Evolutionary conservation across 2,113 vertebrate species (phyloP).

Genomic region (Bufo bufo): DNA sequence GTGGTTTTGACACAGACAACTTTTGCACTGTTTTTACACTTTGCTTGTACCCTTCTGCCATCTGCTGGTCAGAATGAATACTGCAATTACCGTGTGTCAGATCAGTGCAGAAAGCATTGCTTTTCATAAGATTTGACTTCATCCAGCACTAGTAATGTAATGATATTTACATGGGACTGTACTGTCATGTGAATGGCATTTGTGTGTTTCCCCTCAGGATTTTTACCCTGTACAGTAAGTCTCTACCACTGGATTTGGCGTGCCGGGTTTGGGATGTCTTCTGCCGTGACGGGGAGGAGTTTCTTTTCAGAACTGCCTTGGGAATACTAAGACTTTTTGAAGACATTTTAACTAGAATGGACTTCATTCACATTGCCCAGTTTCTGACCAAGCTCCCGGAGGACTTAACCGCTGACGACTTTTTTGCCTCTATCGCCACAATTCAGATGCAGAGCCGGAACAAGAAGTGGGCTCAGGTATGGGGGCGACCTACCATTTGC

Average conservation of each 20-base stretch:
- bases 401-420: slow-evolving; percentile 80
- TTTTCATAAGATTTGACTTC: background rate
- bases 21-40: background rate
- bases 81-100: background rate
- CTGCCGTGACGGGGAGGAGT: slow-evolving; percentile 93
- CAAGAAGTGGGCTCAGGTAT: slow-evolving; percentile 92
- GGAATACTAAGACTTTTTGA: slow-evolving; percentile 88
- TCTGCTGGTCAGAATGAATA: background rate
- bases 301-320: slow-evolving; percentile 91
- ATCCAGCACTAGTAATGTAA: background rate
- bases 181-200: background rate
- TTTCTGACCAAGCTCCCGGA: slow-evolving; percentile 93
- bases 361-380: slow-evolving; percentile 97
- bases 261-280: slow-evolving; percentile 97
- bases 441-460: slow-evolving; percentile 92
- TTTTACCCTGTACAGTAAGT: slow-evolving; percentile 94
- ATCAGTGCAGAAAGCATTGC: background rate
- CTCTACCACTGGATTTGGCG: slow-evolving; percentile 89
- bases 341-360: slow-evolving; percentile 90
- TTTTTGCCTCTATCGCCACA: slow-evolving; percentile 84
- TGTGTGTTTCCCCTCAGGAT: slow-evolving; percentile 77
- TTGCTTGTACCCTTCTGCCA: background rate
- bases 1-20: too few relatives aligned
- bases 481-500: background rate
- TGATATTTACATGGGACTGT: background rate